Evolutionary conservation across 1,140 invertebrate genomes (phyloP).

Genomic region (Bombus waltoni): DNA sequence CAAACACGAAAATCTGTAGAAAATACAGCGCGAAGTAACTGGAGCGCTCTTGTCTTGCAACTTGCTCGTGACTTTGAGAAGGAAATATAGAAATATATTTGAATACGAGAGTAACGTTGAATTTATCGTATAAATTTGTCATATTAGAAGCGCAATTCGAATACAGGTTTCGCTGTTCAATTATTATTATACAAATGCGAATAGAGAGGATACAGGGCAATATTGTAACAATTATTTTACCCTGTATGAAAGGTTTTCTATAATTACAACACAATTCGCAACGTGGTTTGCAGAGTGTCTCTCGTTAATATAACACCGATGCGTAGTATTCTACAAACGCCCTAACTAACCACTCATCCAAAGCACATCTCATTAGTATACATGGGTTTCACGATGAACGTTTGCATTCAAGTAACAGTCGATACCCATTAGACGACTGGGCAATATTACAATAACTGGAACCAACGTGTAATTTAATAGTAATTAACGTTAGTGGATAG

Average conservation of each 20-base stretch:
- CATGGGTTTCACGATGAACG: constrained; percentile 34
- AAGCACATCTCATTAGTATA: constrained; percentile 32
- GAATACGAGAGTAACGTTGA: too few relatives aligned
- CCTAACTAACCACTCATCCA: constrained; percentile 26
- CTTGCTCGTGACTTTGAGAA: not conserved
- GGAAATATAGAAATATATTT: not conserved
- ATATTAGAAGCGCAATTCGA: too few relatives aligned
- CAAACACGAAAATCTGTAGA: not conserved
- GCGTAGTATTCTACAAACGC: not conserved
- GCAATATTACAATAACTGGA: constrained; percentile 32
- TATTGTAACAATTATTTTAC: not conserved
- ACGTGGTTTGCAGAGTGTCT: not conserved
- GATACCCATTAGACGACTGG: constrained; percentile 46
- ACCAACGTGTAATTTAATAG: constrained; percentile 35
- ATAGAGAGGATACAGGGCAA: not conserved
- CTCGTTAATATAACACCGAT: constrained; percentile 11
- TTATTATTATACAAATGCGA: not conserved
- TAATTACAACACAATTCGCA: constrained; percentile 15
- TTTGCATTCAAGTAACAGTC: constrained; percentile 44
- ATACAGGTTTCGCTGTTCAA: not conserved
- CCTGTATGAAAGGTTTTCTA: not conserved
- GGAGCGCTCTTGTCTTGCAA: not conserved
- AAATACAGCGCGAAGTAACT: not conserved
- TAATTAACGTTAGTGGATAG: constrained; percentile 38
- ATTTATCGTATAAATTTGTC: too few relatives aligned